Evolutionary conservation across 2,113 vertebrate genomes (phyloP), one percentile per base, ranked within the genome.

Genomic region (Dromiciops gliroides): DNA sequence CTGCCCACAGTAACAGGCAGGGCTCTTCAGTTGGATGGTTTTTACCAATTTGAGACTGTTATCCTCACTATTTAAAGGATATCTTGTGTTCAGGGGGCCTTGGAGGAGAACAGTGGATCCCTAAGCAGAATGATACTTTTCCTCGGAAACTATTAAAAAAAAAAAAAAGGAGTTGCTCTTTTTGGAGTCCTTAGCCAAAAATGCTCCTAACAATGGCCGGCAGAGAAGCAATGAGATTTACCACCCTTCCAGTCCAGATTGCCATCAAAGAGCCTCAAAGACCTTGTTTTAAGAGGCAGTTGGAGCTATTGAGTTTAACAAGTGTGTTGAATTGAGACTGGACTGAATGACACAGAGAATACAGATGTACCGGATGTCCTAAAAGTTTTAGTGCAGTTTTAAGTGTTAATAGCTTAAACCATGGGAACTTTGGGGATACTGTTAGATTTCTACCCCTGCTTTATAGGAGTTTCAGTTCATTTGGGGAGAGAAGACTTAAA

Each of bases 41-140:
- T 95, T 95, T 51, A 93, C 95, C 94, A 52, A 90, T 83, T 92
- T 0, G 4, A 97, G 47, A 49, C 31, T 92, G 28, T 67, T 91
- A 96, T 48, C 94, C 47, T 97, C 95, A 94, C 94, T 83, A 94
- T 97, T 97, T 97, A 98, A 53, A 96, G 95, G 93, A 90, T 96
- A 95, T 95, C 60, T 0, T 91, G 91, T 96, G 91, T 93, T 96
- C 94, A 12, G 0, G 51, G 75, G 47, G 23, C 50, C 51, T 12
- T 53, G 31, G n/a, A n/a, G 14, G 4, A 75, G 37, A 75, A 5
- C 56, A 75, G 6, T 83, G 16, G 10, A 11, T 37, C 28, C 28
- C 11, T 37, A 67, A 37, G 56, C 16, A 44, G 19, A 44, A 44
- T 44, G 23, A 44, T 83, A 44, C n/a, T 44, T 16, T 83, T 83